A percentile compares a stretch with the other conserved stretches of the same genome.
These are phyloP conservation scores for Catonia carolina DNA, from an alignment of 2,888 invertebrate genomes.

Conservation along the genomic window DNA sequence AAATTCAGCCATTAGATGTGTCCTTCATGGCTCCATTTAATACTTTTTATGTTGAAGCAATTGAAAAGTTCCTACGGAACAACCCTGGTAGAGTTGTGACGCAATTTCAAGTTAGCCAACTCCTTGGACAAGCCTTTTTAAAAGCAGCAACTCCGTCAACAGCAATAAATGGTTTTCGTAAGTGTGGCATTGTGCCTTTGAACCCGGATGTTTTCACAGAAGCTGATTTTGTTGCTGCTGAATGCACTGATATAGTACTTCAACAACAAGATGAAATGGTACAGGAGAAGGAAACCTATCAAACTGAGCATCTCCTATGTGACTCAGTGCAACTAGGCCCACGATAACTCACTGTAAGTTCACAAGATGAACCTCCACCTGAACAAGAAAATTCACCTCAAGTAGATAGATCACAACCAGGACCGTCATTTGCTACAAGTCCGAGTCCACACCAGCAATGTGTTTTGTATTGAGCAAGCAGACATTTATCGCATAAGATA, in stretches of 20 bases:
- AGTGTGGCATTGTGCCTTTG: slow-evolving; percentile 20
- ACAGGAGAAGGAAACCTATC: too few species aligned
- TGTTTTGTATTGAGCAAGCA: too few species aligned
- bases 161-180: slow-evolving; percentile 20
- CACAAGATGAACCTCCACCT: too few species aligned
- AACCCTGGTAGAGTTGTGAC: slow-evolving; percentile 17
- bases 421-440: too few species aligned
- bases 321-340: too few species aligned
- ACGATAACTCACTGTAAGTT: too few species aligned
- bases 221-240: slow-evolving; percentile 15
- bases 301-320: too few species aligned
- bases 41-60: slow-evolving; percentile 22
- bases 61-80: slow-evolving; percentile 19
- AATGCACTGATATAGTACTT: slow-evolving; percentile 11
- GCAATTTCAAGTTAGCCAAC: slow-evolving; percentile 15
- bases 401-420: too few species aligned
- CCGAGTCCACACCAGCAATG: too few species aligned
- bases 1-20: slow-evolving; percentile 24
- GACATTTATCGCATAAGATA: too few species aligned
- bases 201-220: slow-evolving; percentile 14
- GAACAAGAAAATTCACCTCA: too few species aligned
- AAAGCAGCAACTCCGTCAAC: slow-evolving; percentile 12
- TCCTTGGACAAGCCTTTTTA: slow-evolving; percentile 20
- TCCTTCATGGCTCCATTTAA: slow-evolving; percentile 25
- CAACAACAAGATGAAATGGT: not conserved